Conservation (phyloP, 2,888 invertebrate species). For the Nasonia oneida region DNA sequence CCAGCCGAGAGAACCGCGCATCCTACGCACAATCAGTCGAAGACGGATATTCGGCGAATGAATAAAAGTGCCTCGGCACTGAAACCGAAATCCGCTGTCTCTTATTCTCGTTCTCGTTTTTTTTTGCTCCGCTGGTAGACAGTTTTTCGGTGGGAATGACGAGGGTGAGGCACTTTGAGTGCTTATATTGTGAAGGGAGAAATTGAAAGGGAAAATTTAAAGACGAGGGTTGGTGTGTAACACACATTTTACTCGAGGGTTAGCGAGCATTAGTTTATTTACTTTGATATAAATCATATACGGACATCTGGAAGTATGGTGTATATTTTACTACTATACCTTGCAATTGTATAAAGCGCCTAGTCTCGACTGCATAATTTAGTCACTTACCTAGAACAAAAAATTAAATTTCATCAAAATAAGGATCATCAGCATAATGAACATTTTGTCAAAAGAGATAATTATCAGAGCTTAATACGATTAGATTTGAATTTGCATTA, state of each 20-base stretch:
- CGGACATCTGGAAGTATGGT: no score
- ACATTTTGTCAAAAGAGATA: no score
- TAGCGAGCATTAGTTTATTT: not conserved
- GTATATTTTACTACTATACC: not conserved
- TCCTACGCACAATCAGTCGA: slow-evolving; percentile 2
- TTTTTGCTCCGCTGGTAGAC: not conserved
- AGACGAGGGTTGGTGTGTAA: not conserved
- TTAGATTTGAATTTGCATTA: not conserved
- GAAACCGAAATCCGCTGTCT: not conserved
- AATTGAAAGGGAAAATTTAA: not conserved
- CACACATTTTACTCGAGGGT: not conserved
- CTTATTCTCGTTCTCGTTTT: not conserved
- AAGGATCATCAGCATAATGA: no score
- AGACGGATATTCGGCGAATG: not conserved
- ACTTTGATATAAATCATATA: not conserved
- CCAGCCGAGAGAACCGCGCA: not conserved
- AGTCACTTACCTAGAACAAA: not conserved
- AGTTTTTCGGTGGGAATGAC: not conserved
- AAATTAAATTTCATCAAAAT: not conserved
- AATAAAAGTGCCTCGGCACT: not conserved
- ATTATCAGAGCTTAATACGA: no score
- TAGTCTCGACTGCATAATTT: not conserved
- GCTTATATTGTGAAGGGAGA: not conserved
- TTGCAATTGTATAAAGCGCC: not conserved
- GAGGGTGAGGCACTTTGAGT: not conserved